Conservation (phyloP, 1,140 invertebrate genomes). For the Saccostrea cuccullata region DNA sequence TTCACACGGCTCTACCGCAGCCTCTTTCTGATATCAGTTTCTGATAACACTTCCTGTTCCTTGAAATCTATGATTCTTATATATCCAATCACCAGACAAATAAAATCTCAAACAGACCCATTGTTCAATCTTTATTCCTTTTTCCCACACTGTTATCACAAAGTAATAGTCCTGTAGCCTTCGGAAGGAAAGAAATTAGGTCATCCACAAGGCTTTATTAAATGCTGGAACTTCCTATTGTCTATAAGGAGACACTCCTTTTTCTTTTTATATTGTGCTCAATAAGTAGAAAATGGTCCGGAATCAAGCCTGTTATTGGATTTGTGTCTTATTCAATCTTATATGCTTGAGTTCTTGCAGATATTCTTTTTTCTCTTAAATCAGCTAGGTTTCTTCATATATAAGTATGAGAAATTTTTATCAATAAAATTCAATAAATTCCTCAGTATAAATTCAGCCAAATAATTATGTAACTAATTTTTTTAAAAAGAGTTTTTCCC, state of each 20-base stretch:
- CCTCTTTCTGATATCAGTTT: too few species aligned
- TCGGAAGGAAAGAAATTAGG: conserved; percentile 10
- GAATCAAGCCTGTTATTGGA: background rate
- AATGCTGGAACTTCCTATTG: background rate
- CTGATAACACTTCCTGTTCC: too few species aligned
- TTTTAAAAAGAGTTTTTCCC: too few species aligned
- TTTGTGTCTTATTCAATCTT: background rate
- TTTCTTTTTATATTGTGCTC: background rate
- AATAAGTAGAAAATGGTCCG: background rate
- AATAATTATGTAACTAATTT: too few species aligned
- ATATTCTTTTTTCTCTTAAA: background rate
- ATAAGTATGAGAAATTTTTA: background rate
- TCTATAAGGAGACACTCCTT: background rate
- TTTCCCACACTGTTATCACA: background rate
- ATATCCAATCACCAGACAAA: background rate
- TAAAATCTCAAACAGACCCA: background rate
- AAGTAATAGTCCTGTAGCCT: conserved; percentile 5
- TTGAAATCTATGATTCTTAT: background rate
- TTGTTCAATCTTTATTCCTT: background rate
- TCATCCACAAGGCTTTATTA: background rate
- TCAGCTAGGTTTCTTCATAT: background rate
- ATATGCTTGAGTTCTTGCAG: background rate
- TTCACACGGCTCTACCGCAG: too few species aligned
- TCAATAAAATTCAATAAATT: too few species aligned
- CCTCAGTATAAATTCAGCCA: too few species aligned